These are phyloP conservation scores for Anolis carolinensis DNA, from an alignment of 2,113 vertebrate genomes.

Conservation along the genomic window DNA sequence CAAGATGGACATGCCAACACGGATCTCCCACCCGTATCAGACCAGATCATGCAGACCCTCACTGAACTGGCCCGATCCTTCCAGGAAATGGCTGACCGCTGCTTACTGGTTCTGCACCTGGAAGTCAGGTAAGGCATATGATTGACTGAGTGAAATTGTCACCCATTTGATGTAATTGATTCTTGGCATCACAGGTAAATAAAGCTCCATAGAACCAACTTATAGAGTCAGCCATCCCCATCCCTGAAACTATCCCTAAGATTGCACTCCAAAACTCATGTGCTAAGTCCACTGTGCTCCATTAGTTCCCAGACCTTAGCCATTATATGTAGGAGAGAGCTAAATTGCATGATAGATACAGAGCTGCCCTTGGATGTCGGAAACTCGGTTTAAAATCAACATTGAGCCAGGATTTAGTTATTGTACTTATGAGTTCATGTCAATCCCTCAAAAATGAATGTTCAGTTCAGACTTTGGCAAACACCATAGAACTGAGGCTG, in stretches of 20 bases:
- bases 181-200: neutral
- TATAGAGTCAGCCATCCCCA: too few relatives aligned
- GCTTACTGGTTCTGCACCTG: constrained; percentile 92
- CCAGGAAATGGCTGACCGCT: constrained; percentile 95
- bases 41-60: constrained; percentile 94
- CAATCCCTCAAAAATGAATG: neutral
- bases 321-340: too few relatives aligned
- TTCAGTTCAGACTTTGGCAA: neutral
- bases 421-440: neutral
- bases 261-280: too few relatives aligned
- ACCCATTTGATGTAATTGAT: too few relatives aligned
- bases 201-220: neutral
- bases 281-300: too few relatives aligned
- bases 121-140: constrained; percentile 89
- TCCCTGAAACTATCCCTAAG: neutral
- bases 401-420: neutral
- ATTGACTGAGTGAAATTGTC: fast-evolving
- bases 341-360: neutral
- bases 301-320: too few relatives aligned
- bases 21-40: constrained; percentile 84
- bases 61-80: constrained; percentile 91
- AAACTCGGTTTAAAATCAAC: neutral
- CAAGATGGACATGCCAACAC: constrained; percentile 82
- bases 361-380: neutral
- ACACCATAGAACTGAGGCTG: too few relatives aligned